Conservation (phyloP, 2,888 invertebrate species). For the Calameuta filiformis region DNA sequence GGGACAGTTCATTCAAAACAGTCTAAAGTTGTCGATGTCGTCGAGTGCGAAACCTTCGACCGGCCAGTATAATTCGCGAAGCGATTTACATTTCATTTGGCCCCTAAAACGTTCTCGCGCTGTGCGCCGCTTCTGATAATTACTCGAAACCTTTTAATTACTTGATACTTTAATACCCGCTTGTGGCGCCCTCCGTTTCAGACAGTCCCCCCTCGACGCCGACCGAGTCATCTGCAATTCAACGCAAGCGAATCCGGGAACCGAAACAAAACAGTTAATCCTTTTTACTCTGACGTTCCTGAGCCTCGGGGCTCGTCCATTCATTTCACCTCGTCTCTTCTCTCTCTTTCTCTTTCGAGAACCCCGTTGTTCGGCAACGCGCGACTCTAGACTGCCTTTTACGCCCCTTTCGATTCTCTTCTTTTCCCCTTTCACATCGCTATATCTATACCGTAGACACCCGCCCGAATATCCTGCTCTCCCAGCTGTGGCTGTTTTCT, state of each 20-base stretch:
- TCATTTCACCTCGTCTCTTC: conserved; percentile 1
- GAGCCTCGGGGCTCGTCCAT: neutral
- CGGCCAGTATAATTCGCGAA: neutral
- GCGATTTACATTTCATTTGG: conserved; percentile 6
- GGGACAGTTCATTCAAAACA: neutral
- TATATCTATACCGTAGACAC: neutral
- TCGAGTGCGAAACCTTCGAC: neutral
- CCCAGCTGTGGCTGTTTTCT: conserved; percentile 4
- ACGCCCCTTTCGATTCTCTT: neutral
- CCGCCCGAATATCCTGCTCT: neutral
- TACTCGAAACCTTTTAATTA: conserved; percentile 14
- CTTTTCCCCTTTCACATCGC: neutral
- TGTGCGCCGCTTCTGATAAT: neutral
- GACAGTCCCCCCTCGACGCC: neutral
- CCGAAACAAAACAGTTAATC: conserved; percentile 14
- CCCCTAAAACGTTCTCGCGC: conserved; percentile 1
- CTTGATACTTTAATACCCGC: conserved; percentile 13
- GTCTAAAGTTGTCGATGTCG: neutral
- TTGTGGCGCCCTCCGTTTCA: neutral
- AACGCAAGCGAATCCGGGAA: conserved; percentile 5
- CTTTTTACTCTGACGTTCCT: neutral
- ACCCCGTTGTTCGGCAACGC: neutral
- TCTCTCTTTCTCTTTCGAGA: neutral
- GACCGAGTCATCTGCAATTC: conserved; percentile 9
- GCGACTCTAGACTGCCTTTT: neutral